Evolutionary conservation across 37 sponge, comb jelly and placozoan species (phyloP).

Genomic region (Diacarnus erythraeanus): DNA sequence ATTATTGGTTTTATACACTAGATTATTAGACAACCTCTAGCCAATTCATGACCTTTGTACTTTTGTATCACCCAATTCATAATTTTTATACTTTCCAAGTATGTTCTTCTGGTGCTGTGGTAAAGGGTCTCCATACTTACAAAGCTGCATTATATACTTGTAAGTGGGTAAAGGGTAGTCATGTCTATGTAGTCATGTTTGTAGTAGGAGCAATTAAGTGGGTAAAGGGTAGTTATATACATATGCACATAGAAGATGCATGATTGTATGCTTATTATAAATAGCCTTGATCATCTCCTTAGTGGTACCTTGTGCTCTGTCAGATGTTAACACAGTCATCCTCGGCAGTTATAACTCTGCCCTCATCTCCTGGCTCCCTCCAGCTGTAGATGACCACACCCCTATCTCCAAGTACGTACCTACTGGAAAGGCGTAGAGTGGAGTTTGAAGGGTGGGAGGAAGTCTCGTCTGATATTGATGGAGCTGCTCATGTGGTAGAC

Average conservation of each 20-base stretch:
- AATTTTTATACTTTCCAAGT: too few relatives aligned
- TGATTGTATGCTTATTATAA: too few relatives aligned
- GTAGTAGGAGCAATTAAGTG: not conserved
- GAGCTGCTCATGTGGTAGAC: constrained; percentile 68
- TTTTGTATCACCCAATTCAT: too few relatives aligned
- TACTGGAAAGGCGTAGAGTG: constrained; percentile 32
- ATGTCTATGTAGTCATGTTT: not conserved
- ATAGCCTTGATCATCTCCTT: too few relatives aligned
- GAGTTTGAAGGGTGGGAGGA: constrained; percentile 39
- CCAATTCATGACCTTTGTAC: too few relatives aligned
- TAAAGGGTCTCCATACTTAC: too few relatives aligned
- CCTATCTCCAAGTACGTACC: constrained; percentile 53
- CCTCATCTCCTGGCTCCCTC: constrained; percentile 73
- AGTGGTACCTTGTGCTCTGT: constrained; percentile 55
- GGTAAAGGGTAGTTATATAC: not conserved
- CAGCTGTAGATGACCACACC: constrained; percentile 37
- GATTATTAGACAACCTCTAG: too few relatives aligned
- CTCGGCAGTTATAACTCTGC: constrained; percentile 68
- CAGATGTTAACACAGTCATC: constrained; percentile 44
- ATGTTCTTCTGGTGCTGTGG: too few relatives aligned
- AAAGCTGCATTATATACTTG: too few relatives aligned
- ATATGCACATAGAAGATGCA: too few relatives aligned
- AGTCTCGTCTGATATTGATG: constrained; percentile 21
- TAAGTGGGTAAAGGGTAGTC: constrained; percentile 11
- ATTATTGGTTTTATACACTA: too few relatives aligned